A percentile compares a stretch with the other conserved stretches of the same genome.
Conservation (phyloP, 2,113 vertebrate genomes). For the Anhinga rufa region DNA sequence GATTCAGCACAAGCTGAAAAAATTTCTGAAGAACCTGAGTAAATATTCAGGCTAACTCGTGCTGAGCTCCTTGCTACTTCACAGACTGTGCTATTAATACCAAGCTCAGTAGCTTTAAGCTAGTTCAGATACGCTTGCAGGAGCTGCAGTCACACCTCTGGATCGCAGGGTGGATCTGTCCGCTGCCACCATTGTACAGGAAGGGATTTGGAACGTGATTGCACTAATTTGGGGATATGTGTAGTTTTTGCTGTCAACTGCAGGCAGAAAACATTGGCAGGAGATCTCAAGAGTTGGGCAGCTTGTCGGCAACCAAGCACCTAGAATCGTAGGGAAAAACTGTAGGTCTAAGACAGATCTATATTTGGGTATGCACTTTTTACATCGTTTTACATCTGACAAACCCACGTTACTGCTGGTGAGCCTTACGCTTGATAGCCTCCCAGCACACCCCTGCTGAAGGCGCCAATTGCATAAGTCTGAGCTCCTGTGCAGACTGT, state of each 20-base stretch:
- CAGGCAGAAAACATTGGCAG: not conserved
- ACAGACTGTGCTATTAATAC: not conserved
- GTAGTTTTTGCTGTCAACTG: not conserved
- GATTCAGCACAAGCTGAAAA: not conserved
- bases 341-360: not conserved
- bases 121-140: not conserved
- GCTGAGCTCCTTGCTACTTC: not conserved
- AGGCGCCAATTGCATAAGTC: not conserved
- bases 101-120: not conserved
- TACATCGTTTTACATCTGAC: not conserved
- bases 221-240: not conserved
- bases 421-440: not conserved
- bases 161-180: not conserved
- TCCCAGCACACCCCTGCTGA: not conserved
- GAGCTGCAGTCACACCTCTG: not conserved
- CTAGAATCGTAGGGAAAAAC: not conserved
- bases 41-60: not conserved
- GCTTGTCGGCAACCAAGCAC: not conserved
- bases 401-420: not conserved
- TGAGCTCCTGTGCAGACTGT: not conserved
- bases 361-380: not conserved
- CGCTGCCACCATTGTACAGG: not conserved
- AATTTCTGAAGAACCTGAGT: not conserved
- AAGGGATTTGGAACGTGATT: not conserved
- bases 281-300: not conserved